These are phyloP conservation scores for Cardinalis cardinalis DNA, from an alignment of 2,113 vertebrate species.

Conservation along the genomic window DNA sequence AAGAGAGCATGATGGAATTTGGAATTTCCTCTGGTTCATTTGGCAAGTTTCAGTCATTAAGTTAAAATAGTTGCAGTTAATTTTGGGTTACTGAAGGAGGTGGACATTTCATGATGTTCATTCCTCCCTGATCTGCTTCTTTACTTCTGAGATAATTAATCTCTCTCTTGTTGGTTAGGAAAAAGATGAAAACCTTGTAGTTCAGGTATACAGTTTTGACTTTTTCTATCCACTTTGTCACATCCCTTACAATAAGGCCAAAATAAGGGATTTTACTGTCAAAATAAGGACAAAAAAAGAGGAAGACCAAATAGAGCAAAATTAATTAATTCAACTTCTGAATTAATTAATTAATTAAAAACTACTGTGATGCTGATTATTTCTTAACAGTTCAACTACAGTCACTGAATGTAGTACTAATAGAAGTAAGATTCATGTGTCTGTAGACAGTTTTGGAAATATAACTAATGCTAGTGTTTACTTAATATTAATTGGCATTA, in stretches of 20 bases:
- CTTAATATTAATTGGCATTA: background rate
- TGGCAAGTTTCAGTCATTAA: background rate
- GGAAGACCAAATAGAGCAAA: background rate
- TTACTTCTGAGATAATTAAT: background rate
- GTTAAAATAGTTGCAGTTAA: background rate
- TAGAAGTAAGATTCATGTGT: background rate
- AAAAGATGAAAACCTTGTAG: constrained; percentile 4
- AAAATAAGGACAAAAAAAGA: background rate
- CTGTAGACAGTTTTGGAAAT: background rate
- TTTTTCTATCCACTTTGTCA: background rate
- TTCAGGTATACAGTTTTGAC: background rate
- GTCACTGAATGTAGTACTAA: background rate
- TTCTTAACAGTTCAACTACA: background rate
- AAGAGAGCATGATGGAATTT: background rate
- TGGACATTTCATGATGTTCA: background rate
- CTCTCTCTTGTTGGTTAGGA: background rate
- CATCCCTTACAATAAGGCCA: background rate
- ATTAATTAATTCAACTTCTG: background rate
- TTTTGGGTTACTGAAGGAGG: background rate
- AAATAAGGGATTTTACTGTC: background rate
- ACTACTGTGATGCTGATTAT: background rate
- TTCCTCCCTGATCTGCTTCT: background rate
- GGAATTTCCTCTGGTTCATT: background rate
- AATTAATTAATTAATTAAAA: constrained; percentile 1
- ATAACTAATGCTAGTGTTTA: background rate